These are phyloP conservation scores for Leucania comma DNA, from an alignment of 2,888 invertebrate genomes.

Conservation along the genomic window DNA sequence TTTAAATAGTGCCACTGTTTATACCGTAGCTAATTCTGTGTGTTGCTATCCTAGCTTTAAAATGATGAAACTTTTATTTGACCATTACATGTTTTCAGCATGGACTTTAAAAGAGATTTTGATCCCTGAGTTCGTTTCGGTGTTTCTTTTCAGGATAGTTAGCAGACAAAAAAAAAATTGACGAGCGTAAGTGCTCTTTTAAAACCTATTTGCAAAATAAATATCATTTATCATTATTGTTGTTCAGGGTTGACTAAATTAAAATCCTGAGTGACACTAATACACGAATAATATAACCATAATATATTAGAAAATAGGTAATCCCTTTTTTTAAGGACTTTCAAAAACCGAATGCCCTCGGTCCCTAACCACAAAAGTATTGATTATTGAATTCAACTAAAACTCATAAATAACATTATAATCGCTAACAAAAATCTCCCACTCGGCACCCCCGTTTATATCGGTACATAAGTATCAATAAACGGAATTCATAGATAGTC, in stretches of 20 bases:
- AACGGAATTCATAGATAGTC: conserved; percentile 77
- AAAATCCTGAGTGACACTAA: background rate
- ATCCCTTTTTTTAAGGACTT: background rate
- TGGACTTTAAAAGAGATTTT: too few species aligned
- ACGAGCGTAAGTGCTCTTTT: too few species aligned
- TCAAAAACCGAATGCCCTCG: background rate
- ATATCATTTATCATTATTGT: too few species aligned
- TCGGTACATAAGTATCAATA: conserved; percentile 66
- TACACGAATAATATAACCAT: background rate
- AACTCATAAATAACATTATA: conserved; percentile 51
- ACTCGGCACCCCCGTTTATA: conserved; percentile 53
- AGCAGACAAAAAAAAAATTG: too few species aligned
- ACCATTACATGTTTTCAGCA: too few species aligned
- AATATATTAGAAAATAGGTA: background rate
- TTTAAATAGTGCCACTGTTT: too few species aligned
- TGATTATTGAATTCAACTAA: conserved; percentile 24
- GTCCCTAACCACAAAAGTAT: conserved; percentile 10
- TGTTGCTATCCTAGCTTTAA: too few species aligned
- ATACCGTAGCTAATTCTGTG: too few species aligned
- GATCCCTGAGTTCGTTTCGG: too few species aligned
- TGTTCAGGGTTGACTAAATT: background rate
- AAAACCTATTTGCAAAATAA: too few species aligned
- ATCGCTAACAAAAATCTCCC: conserved; percentile 57
- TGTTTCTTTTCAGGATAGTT: too few species aligned
- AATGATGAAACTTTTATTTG: too few species aligned